phyloP scores from a whole-genome alignment of 92 coral and sea anemone species.

The Actinernus sp. region DNA sequence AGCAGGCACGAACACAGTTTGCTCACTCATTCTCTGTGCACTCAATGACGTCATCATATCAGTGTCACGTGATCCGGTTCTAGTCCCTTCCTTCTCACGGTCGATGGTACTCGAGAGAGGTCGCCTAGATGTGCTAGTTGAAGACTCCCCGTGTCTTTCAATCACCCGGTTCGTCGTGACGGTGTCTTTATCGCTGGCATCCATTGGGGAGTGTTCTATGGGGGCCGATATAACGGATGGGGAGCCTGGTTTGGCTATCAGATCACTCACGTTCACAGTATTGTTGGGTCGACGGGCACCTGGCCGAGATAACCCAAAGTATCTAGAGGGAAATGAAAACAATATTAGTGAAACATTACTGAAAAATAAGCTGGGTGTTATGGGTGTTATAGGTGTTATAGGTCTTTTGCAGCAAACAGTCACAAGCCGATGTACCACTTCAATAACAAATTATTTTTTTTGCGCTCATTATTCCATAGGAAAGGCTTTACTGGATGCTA shows the following conservation, averaged over 20 bases:
- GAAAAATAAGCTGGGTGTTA: too few species aligned
- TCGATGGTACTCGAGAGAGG: slow-evolving; percentile 67
- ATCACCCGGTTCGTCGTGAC: neutral
- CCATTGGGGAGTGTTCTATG: slow-evolving; percentile 42
- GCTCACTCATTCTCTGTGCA: slow-evolving; percentile 7
- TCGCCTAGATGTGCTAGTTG: slow-evolving; percentile 33
- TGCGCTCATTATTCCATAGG: too few species aligned
- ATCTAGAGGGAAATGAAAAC: slow-evolving; percentile 6
- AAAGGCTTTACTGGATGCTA: too few species aligned
- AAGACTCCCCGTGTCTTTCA: slow-evolving; percentile 10
- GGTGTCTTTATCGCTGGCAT: slow-evolving; percentile 3
- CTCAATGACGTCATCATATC: slow-evolving; percentile 32
- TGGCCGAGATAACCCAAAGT: slow-evolving; percentile 27
- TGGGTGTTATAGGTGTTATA: too few species aligned
- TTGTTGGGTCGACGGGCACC: slow-evolving; percentile 40
- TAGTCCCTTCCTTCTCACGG: slow-evolving; percentile 47
- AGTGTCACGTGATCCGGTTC: slow-evolving; percentile 41
- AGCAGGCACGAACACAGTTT: neutral
- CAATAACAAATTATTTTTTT: too few species aligned
- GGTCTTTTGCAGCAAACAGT: too few species aligned
- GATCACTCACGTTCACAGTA: slow-evolving; percentile 56
- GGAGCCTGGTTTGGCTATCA: slow-evolving; percentile 62
- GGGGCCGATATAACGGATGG: slow-evolving; percentile 75
- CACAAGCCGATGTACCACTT: too few species aligned
- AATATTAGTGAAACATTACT: neutral